Conservation (phyloP, 2,113 vertebrate genomes). For the Caracal caracal region DNA sequence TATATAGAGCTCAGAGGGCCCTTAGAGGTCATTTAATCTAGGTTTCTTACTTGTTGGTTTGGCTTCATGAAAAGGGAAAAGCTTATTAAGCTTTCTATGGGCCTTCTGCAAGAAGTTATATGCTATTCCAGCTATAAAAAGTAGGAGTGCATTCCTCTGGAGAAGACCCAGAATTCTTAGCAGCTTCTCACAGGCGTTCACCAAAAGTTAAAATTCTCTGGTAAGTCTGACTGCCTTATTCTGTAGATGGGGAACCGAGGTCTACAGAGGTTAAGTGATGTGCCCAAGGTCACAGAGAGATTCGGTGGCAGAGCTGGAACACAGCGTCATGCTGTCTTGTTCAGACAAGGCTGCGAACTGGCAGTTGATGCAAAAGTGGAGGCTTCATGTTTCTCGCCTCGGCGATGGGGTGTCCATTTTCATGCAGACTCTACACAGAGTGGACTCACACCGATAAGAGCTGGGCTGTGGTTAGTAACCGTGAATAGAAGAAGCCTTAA, state of each 20-base stretch:
- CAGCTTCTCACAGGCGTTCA: neutral
- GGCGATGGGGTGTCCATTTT: neutral
- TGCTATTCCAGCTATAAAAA: neutral
- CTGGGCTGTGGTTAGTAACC: slow-evolving; percentile 61
- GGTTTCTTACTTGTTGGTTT: neutral
- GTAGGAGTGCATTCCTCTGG: neutral
- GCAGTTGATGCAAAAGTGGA: neutral
- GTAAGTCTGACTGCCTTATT: neutral
- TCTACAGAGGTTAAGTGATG: neutral
- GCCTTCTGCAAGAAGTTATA: neutral
- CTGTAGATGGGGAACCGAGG: neutral
- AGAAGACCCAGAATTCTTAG: neutral
- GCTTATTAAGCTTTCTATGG: neutral
- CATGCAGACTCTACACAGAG: neutral
- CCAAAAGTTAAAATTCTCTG: neutral
- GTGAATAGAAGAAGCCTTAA: slow-evolving; percentile 61
- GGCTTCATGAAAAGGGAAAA: neutral
- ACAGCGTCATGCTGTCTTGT: neutral
- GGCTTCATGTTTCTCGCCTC: neutral
- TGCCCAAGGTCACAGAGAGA: neutral
- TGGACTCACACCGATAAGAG: slow-evolving; percentile 33
- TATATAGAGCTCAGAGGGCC: neutral
- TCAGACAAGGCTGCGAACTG: neutral
- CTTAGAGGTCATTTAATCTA: neutral
- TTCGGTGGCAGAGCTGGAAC: neutral